phyloP scores from a whole-genome alignment of 2,797 vertebrate genomes.

The Poecilia wingei region DNA sequence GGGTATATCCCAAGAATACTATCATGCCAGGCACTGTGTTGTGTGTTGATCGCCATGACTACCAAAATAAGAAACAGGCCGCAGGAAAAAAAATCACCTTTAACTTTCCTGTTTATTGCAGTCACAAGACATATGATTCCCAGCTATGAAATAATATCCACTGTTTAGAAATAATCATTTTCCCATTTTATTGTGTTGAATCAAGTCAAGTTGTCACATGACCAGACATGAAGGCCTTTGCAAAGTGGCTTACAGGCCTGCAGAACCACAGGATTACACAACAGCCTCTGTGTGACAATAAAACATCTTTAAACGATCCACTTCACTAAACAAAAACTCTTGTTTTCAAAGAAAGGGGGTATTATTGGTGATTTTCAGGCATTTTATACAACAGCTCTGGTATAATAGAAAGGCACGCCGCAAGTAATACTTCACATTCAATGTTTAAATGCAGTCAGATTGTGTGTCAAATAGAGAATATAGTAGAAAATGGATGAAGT shows the following conservation, averaged over 20 bases:
- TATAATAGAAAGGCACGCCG: conserved; percentile 12
- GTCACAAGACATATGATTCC: not conserved
- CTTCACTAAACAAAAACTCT: conserved; percentile 51
- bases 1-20: not conserved
- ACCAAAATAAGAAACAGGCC: conserved; percentile 4
- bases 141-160: conserved; percentile 19
- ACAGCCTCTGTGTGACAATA: conserved; percentile 40
- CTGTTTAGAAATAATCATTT: conserved; percentile 10
- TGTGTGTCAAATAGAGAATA: not conserved
- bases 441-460: not conserved
- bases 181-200: conserved; percentile 26
- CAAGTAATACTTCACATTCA: conserved; percentile 1
- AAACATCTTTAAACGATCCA: conserved; percentile 64
- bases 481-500: conserved; percentile 11
- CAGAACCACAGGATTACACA: conserved; percentile 50
- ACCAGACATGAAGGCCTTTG: conserved; percentile 29
- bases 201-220: conserved; percentile 29
- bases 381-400: conserved; percentile 36
- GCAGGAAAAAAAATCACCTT: not conserved
- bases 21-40: not conserved
- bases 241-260: conserved; percentile 25
- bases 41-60: not conserved
- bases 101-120: not conserved
- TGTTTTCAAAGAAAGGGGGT: conserved; percentile 36
- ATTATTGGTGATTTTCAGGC: conserved; percentile 29